Base-by-base conservation (phyloP, 1,140 invertebrate genomes). In the Leguminivora glycinivorella region DNA sequence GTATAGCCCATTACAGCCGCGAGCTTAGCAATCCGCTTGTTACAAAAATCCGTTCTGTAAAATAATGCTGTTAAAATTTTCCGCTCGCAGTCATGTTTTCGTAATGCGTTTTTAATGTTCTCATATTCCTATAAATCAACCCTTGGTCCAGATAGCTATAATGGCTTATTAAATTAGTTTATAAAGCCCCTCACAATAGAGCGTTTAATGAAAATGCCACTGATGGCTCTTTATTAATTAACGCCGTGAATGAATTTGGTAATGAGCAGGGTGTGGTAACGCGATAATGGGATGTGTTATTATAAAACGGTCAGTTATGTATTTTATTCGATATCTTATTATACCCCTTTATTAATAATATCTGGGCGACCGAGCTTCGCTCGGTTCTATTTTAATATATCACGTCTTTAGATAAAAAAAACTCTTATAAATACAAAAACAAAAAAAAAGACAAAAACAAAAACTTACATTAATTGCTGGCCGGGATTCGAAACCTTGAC, bases 61-160 rank as follows among this genome's bases (percentile, higher is more conserved):
- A 83, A 85, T 80, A 72, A 76, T 78, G 74, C 75, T 78, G 82
- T 84, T 88, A 87, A 89, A 89, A 85, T 89, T 88, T 85, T 75
- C 81, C 85, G 78, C 80, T 83, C 79, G 83, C 85, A 91, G 82
- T 90, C 88, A 85, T 89, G 88, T 88, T 89, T 90, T 89, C 85
- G 82, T 90, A 90, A 90, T 90, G 88, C 82, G 88, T 90, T 90
- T 89, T 90, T 90, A 89, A 90, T 90, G 88, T 90, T 90, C 88
- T 88, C 85, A 88, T 88, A 88, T 89, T 88, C 82, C 87, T 87
- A 90, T 90, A 90, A 90, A 89, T 90, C 87, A 90, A 82, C 82
- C 83, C 82, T 83, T 90, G 86, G 84, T 88, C 84, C 86, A 88
- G 87, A 90, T 88, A 88, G 88, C 86, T 88, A 83, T 89, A 90